Percentiles rank a stretch among this genome's conserved stretches.
phyloP scores from a whole-genome alignment of 2,888 invertebrate genomes.

The Norana najaformis region DNA sequence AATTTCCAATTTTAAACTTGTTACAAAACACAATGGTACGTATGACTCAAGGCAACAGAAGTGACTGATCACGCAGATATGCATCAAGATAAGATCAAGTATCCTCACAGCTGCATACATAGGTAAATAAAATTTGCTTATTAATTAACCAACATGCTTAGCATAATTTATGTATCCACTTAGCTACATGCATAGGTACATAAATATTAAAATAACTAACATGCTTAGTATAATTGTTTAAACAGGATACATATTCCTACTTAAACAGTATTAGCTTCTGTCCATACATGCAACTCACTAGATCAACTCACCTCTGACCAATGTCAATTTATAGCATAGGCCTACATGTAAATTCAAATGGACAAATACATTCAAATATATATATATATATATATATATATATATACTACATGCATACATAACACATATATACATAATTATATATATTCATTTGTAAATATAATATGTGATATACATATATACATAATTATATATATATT shows the following conservation, averaged over 20 bases:
- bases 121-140: too few species aligned
- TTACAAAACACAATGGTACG: background rate
- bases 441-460: background rate
- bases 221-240: background rate
- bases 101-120: too few species aligned
- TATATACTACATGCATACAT: too few species aligned
- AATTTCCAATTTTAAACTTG: background rate
- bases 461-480: background rate
- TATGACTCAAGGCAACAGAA: background rate
- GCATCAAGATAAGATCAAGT: too few species aligned
- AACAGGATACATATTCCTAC: background rate
- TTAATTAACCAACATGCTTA: background rate
- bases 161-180: background rate
- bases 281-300: background rate
- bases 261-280: background rate
- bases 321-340: background rate
- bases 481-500: too few species aligned
- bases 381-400: background rate
- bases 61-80: too few species aligned
- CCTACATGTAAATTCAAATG: background rate
- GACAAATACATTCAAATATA: background rate
- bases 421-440: background rate
- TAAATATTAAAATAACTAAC: background rate
- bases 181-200: background rate
- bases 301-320: background rate